Evolutionary conservation across 2,888 invertebrate species (phyloP).

Genomic region (Taenaris catops): DNA sequence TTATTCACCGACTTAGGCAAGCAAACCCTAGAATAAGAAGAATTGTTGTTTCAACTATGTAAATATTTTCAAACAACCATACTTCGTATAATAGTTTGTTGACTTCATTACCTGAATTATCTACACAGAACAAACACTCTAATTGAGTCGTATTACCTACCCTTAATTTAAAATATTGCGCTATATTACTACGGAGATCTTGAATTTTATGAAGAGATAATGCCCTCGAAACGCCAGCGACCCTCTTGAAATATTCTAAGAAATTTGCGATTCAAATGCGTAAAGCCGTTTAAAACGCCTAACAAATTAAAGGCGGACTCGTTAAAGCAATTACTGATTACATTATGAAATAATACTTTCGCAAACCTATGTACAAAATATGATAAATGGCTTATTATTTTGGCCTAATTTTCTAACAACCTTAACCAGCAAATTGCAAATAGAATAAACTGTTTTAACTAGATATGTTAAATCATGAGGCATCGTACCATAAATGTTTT

Average conservation of each 20-base stretch:
- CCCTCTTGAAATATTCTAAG: constrained; percentile 77
- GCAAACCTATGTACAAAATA: constrained; percentile 21
- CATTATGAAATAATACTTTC: constrained; percentile 63
- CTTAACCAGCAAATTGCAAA: too few relatives aligned
- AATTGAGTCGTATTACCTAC: constrained; percentile 25
- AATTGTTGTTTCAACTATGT: too few relatives aligned
- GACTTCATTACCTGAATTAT: not conserved
- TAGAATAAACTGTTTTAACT: too few relatives aligned
- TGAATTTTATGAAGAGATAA: constrained; percentile 79
- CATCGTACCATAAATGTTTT: too few relatives aligned
- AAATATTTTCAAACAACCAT: too few relatives aligned
- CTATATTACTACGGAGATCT: constrained; percentile 66
- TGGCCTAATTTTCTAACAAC: constrained; percentile 4
- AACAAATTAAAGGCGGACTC: constrained; percentile 78
- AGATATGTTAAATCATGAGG: too few relatives aligned
- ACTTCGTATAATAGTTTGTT: too few relatives aligned
- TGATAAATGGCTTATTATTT: constrained; percentile 12
- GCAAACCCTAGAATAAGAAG: too few relatives aligned
- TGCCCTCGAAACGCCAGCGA: constrained; percentile 70
- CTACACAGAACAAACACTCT: constrained; percentile 12
- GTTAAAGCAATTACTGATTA: constrained; percentile 78
- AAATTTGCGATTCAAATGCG: constrained; percentile 80
- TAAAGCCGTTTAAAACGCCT: constrained; percentile 79
- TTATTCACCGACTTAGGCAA: too few relatives aligned
- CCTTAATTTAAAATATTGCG: constrained; percentile 62